These are phyloP conservation scores for Sturnus vulgaris DNA, from an alignment of 2,113 vertebrate genomes.

Conservation along the genomic window DNA sequence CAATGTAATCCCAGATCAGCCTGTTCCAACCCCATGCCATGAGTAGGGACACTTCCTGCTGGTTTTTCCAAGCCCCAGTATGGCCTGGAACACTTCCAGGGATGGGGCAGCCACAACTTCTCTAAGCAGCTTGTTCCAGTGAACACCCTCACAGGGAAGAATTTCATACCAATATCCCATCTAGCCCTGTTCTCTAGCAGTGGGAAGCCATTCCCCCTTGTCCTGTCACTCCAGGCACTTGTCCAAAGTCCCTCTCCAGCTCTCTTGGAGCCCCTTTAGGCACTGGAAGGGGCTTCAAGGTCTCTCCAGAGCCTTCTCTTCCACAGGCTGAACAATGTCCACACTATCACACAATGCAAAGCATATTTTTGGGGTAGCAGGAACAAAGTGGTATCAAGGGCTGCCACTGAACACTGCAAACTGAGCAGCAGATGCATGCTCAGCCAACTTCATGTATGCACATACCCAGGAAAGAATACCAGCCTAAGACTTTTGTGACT, in stretches of 20 bases:
- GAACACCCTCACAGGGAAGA: neutral
- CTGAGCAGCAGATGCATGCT: neutral
- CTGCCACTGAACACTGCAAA: neutral
- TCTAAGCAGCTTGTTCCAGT: neutral
- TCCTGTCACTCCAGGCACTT: neutral
- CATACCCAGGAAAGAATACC: neutral
- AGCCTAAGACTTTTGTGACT: neutral
- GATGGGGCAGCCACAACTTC: neutral
- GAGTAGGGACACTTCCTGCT: neutral
- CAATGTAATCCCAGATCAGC: neutral
- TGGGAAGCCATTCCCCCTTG: neutral
- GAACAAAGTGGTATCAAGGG: neutral
- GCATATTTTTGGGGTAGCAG: neutral
- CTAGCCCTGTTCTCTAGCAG: neutral
- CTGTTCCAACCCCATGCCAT: neutral
- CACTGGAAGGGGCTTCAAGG: neutral
- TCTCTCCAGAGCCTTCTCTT: neutral
- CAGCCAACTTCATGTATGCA: neutral
- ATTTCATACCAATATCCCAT: neutral
- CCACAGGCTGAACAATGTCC: neutral
- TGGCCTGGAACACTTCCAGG: neutral
- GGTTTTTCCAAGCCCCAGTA: neutral
- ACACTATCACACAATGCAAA: neutral
- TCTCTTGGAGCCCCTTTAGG: neutral
- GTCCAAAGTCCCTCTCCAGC: neutral